A percentile compares a stretch with the other conserved stretches of the same genome.
Conservation (phyloP, 37 sponge, comb jelly and placozoan species). For the Geodia barretti region DNA sequence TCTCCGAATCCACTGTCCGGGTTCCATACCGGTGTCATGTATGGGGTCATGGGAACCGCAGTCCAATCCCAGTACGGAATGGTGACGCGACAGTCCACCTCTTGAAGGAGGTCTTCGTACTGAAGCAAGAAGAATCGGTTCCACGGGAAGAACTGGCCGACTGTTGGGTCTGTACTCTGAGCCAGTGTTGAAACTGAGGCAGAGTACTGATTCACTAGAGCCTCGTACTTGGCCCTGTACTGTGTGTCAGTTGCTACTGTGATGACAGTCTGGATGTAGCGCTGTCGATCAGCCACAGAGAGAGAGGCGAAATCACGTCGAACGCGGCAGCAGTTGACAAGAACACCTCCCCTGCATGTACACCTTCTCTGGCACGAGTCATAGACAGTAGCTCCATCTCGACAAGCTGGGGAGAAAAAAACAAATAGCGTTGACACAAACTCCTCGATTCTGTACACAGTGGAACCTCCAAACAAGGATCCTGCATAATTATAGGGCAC, state of each 20-base stretch:
- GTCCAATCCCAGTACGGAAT: slow-evolving; percentile 86
- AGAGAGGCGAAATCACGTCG: slow-evolving; percentile 57
- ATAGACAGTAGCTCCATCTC: background rate
- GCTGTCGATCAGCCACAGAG: slow-evolving; percentile 21
- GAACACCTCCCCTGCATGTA: slow-evolving; percentile 43
- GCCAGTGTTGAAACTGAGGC: slow-evolving; percentile 30
- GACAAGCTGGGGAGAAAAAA: background rate
- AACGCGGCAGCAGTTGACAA: slow-evolving; percentile 55
- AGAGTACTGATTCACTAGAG: slow-evolving; percentile 43
- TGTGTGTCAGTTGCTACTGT: slow-evolving; percentile 41
- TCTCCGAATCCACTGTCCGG: slow-evolving; percentile 68
- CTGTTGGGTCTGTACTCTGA: slow-evolving; percentile 22
- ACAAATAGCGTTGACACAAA: too few relatives aligned
- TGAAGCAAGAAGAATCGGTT: slow-evolving; percentile 65
- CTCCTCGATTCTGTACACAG: too few relatives aligned
- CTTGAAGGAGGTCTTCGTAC: slow-evolving; percentile 69
- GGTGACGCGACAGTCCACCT: slow-evolving; percentile 61
- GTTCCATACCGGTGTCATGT: slow-evolving; percentile 51
- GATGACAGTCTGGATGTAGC: slow-evolving; percentile 60
- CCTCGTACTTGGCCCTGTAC: slow-evolving; percentile 56
- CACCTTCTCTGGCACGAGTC: slow-evolving; percentile 59
- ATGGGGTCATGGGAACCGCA: slow-evolving; percentile 50
- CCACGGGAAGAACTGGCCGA: slow-evolving; percentile 67
- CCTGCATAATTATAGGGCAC: too few relatives aligned
- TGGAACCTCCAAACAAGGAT: too few relatives aligned